These are phyloP conservation scores for Branchellion lobata DNA, from an alignment of 2,888 invertebrate species.

Conservation along the genomic window DNA sequence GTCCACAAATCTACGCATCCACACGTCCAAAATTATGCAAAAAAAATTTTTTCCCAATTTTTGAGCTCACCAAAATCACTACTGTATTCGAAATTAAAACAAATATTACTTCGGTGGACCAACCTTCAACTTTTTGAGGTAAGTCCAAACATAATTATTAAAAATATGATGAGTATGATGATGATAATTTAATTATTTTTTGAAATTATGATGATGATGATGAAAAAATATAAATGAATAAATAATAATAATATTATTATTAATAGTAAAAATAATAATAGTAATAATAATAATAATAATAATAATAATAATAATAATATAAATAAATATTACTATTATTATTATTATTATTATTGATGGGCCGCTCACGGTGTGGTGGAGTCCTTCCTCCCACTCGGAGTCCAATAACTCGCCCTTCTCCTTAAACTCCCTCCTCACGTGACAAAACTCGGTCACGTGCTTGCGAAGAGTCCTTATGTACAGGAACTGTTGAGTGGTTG, in stretches of 20 bases:
- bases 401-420: constrained; percentile 48
- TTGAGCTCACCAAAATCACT: too few relatives aligned
- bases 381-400: constrained; percentile 50
- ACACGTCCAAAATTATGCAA: too few relatives aligned
- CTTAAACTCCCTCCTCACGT: constrained; percentile 54
- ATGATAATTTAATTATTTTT: too few relatives aligned
- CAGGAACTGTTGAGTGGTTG: constrained; percentile 58
- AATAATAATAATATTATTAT: not conserved
- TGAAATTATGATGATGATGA: too few relatives aligned
- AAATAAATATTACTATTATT: not conserved
- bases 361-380: not conserved
- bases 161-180: too few relatives aligned
- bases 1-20: not conserved
- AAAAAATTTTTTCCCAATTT: too few relatives aligned
- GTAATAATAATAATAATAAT: not conserved
- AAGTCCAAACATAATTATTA: too few relatives aligned
- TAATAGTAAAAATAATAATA: not conserved
- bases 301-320: not conserved
- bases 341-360: too few relatives aligned
- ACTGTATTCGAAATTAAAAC: too few relatives aligned
- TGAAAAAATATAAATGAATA: too few relatives aligned
- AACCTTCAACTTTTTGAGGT: too few relatives aligned
- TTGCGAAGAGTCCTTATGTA: constrained; percentile 60
- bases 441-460: constrained; percentile 59
- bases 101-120: too few relatives aligned